Conservation (phyloP, 1,140 invertebrate genomes). For the Lutraria rhynchaena region DNA sequence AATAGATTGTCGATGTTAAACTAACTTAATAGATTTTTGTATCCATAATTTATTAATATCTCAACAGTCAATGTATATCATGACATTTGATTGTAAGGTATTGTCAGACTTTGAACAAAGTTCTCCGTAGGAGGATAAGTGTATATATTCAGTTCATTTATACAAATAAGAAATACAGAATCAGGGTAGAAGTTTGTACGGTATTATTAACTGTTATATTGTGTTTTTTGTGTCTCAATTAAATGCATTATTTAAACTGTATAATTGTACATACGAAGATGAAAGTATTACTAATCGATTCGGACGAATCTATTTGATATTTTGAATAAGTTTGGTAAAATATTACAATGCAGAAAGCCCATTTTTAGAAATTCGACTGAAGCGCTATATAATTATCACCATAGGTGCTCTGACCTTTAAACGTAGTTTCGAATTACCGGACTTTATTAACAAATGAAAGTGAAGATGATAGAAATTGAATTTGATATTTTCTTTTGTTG, state of each 20-base stretch:
- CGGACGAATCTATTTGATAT: not conserved
- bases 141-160: too few species aligned
- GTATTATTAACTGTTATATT: too few species aligned
- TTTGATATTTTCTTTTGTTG: not conserved
- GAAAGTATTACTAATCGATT: slow-evolving; percentile 17
- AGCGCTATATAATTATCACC: slow-evolving; percentile 24
- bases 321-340: slow-evolving; percentile 7
- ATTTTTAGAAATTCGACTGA: slow-evolving; percentile 10
- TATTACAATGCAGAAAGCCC: not conserved
- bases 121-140: too few species aligned
- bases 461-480: slow-evolving; percentile 6
- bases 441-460: slow-evolving; percentile 36
- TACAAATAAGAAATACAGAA: too few species aligned
- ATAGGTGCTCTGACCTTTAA: not conserved
- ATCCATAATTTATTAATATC: too few species aligned
- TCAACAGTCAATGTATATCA: too few species aligned
- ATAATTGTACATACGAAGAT: not conserved
- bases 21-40: too few species aligned
- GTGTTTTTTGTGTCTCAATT: not conserved
- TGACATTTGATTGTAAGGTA: too few species aligned
- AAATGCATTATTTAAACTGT: slow-evolving; percentile 16
- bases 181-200: too few species aligned
- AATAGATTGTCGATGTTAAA: too few species aligned
- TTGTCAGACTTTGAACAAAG: too few species aligned
- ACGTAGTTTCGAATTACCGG: slow-evolving; percentile 15